phyloP scores from a whole-genome alignment of 2,888 invertebrate species.

The Harpalus rufipes region DNA sequence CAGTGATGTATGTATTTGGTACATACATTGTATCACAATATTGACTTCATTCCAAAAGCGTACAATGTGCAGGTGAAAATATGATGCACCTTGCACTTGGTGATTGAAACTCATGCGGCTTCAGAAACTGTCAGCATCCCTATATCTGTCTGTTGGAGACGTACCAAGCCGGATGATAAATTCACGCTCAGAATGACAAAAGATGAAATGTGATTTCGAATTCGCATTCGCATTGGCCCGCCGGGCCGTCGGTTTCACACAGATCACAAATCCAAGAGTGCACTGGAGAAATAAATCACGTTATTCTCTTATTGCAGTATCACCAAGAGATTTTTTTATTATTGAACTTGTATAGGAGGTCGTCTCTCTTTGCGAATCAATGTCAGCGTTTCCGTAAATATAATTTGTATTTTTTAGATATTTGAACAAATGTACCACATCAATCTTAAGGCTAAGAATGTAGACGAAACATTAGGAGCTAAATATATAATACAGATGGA shows the following conservation, averaged over 20 bases:
- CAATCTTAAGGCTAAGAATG: constrained; percentile 41
- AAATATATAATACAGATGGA: constrained; percentile 35
- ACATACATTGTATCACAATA: neutral
- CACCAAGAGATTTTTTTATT: neutral
- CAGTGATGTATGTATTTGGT: neutral
- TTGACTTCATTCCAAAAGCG: neutral
- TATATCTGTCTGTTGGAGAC: constrained; percentile 38
- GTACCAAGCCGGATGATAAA: constrained; percentile 55
- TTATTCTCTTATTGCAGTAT: constrained; percentile 52
- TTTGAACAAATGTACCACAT: constrained; percentile 41
- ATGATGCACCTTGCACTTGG: constrained; percentile 39
- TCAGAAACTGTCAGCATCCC: constrained; percentile 29
- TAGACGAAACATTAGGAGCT: constrained; percentile 54
- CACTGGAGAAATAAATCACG: constrained; percentile 50
- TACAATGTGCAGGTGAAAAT: neutral
- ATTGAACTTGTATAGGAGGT: neutral
- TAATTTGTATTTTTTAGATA: constrained; percentile 32
- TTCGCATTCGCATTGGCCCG: neutral
- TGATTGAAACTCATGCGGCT: constrained; percentile 28
- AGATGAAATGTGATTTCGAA: constrained; percentile 60
- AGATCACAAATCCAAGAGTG: neutral
- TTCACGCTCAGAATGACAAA: constrained; percentile 50
- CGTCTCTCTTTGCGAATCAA: neutral
- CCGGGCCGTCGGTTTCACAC: neutral
- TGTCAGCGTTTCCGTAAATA: constrained; percentile 41